Evolutionary conservation across 1,140 invertebrate species (phyloP).

Genomic region (Zaprionus kolodkinae): DNA sequence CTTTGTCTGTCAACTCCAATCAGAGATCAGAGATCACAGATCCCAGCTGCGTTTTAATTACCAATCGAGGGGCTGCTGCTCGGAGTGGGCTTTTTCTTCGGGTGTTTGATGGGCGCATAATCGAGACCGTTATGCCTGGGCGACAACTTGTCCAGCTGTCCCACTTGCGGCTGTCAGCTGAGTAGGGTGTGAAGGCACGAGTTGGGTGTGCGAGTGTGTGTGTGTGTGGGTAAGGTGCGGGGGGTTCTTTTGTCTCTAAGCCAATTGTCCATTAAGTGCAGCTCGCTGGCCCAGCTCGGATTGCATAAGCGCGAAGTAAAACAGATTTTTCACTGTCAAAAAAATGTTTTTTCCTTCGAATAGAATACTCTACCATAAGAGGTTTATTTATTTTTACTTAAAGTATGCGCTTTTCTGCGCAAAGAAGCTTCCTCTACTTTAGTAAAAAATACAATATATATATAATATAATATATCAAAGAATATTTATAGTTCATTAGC

Average conservation of each 20-base stretch:
- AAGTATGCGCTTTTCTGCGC: too few relatives aligned
- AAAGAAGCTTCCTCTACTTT: too few relatives aligned
- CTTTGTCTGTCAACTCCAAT: constrained; percentile 46
- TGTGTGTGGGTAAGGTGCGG: not conserved
- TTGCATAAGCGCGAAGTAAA: constrained; percentile 60
- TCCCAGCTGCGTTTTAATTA: constrained; percentile 65
- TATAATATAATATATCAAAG: too few relatives aligned
- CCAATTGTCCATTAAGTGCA: constrained; percentile 63
- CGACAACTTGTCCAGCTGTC: constrained; percentile 57
- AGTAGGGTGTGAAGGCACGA: constrained; percentile 8
- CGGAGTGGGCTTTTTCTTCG: constrained; percentile 10
- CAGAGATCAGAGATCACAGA: constrained; percentile 54
- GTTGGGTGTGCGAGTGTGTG: too few relatives aligned
- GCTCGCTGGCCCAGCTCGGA: constrained; percentile 17
- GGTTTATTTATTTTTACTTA: not conserved
- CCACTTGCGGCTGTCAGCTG: constrained; percentile 39
- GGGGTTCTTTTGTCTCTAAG: constrained; percentile 25
- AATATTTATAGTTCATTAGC: too few relatives aligned
- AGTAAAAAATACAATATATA: too few relatives aligned
- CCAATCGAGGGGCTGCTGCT: constrained; percentile 21
- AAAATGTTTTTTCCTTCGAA: constrained; percentile 34
- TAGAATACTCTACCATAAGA: not conserved
- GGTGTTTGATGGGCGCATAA: constrained; percentile 59
- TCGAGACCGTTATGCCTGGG: constrained; percentile 47
- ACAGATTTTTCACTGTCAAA: constrained; percentile 74